Evolutionary conservation across 2,113 vertebrate genomes (phyloP), one percentile per base, ranked within the genome.

Genomic region (Alectura lathami): DNA sequence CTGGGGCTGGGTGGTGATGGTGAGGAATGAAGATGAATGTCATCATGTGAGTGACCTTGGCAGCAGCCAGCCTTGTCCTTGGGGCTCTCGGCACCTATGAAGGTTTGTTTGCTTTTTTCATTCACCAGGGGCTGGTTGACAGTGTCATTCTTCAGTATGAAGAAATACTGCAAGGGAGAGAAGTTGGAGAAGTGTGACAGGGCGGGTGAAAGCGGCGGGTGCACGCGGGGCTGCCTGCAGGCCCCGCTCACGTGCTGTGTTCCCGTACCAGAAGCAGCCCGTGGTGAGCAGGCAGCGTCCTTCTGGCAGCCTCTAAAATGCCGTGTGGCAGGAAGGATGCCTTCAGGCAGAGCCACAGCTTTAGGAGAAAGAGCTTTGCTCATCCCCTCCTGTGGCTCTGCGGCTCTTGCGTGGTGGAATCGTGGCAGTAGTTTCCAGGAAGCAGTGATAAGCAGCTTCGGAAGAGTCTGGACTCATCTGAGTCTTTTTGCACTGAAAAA

Each of bases 101-200:
- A 53, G 73, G 42, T 3, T 57, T 66, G 36, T 67, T 56, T 36
- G 40, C 54, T 90, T 74, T 59, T 53, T 66, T 66, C 72, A 57
- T 74, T 70, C 76, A 13, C 87, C 57, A 29, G 90, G 88, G 76
- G 63, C 24, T 7, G 13, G 14, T 42, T 97, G 96, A 97, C 96
- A 96, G 91, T 84, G 88, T 94, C 93, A 95, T 97, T 95, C 91
- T 94, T 98, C 96, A 97, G 87, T 72, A 36, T 96, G 97, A 43
- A 43, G 89, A 94, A 95, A 84, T n/a, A 13, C 78, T 16, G 83
- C 47, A 4, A 38, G 67, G 93, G 83, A 80, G 81, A 67, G 53
- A 87, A 83, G 83, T 60, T 2, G 40, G 78, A 57, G 96, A 83
- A 84, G 75, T 12, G 17, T 11, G 70, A 85, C 42, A 53, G 22